Conservation (phyloP, 1,140 invertebrate species). For the Paraescarpia echinospica region DNA sequence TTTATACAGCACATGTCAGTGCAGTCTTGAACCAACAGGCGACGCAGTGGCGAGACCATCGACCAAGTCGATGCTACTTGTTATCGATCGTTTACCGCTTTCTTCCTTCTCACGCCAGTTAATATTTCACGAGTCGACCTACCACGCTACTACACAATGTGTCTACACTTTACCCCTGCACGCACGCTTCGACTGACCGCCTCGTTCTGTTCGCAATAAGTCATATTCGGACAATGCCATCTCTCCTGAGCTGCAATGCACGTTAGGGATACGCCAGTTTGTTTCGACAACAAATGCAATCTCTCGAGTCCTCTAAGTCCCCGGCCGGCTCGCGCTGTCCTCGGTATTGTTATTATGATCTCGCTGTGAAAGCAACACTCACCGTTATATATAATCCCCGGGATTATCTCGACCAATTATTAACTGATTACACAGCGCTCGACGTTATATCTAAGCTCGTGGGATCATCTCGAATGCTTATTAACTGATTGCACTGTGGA, state of each 20-base stretch:
- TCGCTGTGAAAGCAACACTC: not conserved
- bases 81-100: not conserved
- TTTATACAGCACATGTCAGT: not conserved
- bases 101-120: not conserved
- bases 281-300: not conserved
- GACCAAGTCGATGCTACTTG: not conserved
- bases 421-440: not conserved
- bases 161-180: not conserved
- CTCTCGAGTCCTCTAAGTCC: not conserved
- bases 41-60: not conserved
- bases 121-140: not conserved
- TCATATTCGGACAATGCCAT: not conserved
- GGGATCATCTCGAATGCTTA: not conserved
- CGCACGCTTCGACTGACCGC: not conserved
- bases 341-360: not conserved
- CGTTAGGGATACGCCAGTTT: not conserved
- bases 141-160: not conserved
- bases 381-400: not conserved
- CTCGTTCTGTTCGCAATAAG: not conserved
- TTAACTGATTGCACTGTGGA: not conserved
- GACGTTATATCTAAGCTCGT: not conserved
- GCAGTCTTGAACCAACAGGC: not conserved
- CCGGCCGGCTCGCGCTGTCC: too few species aligned
- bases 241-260: not conserved
- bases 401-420: conserved; percentile 1